These are phyloP conservation scores for Nettapus auritus DNA, from an alignment of 2,113 vertebrate species.

Conservation along the genomic window DNA sequence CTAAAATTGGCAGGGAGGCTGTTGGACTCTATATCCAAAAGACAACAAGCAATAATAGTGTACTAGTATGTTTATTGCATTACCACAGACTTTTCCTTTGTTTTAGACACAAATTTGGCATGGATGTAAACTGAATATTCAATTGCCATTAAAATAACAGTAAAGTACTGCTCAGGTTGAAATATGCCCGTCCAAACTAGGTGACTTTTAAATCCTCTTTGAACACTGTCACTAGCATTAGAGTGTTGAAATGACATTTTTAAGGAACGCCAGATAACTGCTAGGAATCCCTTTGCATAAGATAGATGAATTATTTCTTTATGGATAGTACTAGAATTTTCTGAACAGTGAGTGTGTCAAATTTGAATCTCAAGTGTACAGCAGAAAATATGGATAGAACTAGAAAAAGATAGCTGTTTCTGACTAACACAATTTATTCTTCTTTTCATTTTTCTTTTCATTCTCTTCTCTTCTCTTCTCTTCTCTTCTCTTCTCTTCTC, in stretches of 20 bases:
- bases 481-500: too few species aligned
- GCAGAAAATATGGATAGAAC: not conserved
- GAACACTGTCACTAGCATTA: conserved; percentile 40
- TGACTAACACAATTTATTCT: not conserved
- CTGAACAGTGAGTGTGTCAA: not conserved
- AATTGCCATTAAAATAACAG: not conserved
- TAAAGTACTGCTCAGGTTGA: not conserved
- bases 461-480: too few species aligned
- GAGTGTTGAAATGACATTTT: conserved; percentile 66
- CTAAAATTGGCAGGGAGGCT: not conserved
- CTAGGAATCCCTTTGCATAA: not conserved
- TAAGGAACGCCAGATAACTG: conserved; percentile 53
- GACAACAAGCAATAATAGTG: not conserved
- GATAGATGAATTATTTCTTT: not conserved
- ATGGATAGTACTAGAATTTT: not conserved
- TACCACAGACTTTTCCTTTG: not conserved
- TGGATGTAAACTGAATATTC: not conserved
- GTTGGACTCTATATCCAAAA: not conserved
- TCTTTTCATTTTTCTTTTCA: too few species aligned
- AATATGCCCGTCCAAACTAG: not conserved
- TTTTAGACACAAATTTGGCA: not conserved
- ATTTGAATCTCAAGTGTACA: not conserved
- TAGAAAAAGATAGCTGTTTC: not conserved
- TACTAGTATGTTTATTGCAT: not conserved
- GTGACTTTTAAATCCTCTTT: conserved; percentile 36